These are phyloP conservation scores for Poeciliopsis retropinna DNA, from an alignment of 2,113 vertebrate genomes.

Conservation along the genomic window DNA sequence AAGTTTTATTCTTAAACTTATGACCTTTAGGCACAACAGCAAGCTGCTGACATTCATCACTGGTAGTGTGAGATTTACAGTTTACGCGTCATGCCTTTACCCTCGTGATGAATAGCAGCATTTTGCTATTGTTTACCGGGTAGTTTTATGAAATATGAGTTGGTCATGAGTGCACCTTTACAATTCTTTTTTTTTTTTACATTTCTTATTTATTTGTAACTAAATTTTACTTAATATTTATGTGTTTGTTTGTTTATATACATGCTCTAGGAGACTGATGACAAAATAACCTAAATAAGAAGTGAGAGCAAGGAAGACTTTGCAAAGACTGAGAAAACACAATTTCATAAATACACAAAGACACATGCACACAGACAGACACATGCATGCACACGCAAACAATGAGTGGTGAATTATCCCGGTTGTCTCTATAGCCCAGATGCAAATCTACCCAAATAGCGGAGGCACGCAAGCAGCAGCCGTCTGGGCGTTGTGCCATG, in stretches of 20 bases:
- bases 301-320: slow-evolving; percentile 10
- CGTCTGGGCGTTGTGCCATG: slow-evolving; percentile 65
- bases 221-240: not conserved
- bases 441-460: slow-evolving; percentile 73
- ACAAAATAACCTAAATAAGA: slow-evolving; percentile 24
- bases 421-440: slow-evolving; percentile 63
- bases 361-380: not conserved
- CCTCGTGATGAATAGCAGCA: slow-evolving; percentile 24
- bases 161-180: slow-evolving; percentile 1
- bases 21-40: slow-evolving; percentile 26
- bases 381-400: slow-evolving; percentile 18
- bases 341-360: not conserved
- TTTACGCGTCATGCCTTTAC: not conserved
- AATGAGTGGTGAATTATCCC: slow-evolving; percentile 52
- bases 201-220: no score
- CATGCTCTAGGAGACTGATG: slow-evolving; percentile 14
- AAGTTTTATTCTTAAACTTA: not conserved
- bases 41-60: slow-evolving; percentile 10
- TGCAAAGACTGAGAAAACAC: slow-evolving; percentile 6
- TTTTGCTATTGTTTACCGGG: slow-evolving; percentile 7
- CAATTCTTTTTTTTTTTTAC: not conserved
- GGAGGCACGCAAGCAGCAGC: slow-evolving; percentile 75
- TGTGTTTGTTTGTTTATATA: not conserved
- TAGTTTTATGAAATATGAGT: slow-evolving; percentile 19
- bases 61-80: slow-evolving; percentile 1